Evolutionary conservation across 1,140 invertebrate genomes (phyloP).

Genomic region (Drosophila bipectinata): DNA sequence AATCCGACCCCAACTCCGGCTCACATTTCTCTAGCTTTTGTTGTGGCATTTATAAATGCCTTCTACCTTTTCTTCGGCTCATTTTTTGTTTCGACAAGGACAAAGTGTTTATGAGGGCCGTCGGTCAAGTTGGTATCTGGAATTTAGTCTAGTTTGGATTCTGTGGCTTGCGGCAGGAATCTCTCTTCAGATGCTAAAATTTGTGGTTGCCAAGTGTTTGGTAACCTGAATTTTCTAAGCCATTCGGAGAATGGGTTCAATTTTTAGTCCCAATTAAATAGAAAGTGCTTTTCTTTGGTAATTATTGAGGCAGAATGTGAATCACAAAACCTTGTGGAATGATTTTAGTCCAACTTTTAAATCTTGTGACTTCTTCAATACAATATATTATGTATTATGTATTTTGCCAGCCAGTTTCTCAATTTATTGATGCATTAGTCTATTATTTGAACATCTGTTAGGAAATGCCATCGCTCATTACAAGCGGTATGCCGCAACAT

Average conservation of each 20-base stretch:
- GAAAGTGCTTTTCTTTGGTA: not conserved
- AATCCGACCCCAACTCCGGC: constrained; percentile 21
- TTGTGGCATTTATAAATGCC: constrained; percentile 53
- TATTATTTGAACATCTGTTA: constrained; percentile 22
- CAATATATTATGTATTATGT: too few relatives aligned
- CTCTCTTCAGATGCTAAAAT: constrained; percentile 8
- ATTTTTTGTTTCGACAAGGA: constrained; percentile 26
- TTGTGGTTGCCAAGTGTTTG: constrained; percentile 25
- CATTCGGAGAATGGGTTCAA: not conserved
- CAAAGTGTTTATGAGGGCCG: constrained; percentile 50
- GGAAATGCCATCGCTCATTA: constrained; percentile 1
- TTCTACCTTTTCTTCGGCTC: constrained; percentile 46
- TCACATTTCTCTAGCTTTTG: constrained; percentile 36
- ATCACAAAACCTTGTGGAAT: too few relatives aligned
- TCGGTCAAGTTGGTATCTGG: constrained; percentile 44
- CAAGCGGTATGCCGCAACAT: constrained; percentile 32
- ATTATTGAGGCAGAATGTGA: not conserved
- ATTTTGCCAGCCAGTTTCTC: not conserved
- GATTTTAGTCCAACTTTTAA: too few relatives aligned
- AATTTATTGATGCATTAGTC: not conserved
- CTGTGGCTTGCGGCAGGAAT: constrained; percentile 26
- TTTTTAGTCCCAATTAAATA: not conserved
- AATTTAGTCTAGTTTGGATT: constrained; percentile 37
- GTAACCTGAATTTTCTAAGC: not conserved
- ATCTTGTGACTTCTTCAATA: too few relatives aligned